Percentiles rank a stretch among this genome's conserved stretches.
Conservation (phyloP, 2,113 vertebrate species). For the Taxidea taxus region DNA sequence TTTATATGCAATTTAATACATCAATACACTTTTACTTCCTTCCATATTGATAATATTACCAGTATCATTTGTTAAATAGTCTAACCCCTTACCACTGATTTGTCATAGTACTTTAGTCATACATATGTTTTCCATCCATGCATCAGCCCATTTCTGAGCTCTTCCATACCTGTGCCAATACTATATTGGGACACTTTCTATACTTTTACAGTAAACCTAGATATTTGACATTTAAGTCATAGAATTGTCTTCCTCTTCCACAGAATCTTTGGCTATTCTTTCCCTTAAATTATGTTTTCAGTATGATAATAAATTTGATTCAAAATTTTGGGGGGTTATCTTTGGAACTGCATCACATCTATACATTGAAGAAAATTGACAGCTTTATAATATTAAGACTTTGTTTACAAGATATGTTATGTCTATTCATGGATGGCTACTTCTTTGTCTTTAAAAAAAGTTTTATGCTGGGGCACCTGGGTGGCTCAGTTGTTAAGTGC, state of each 20-base stretch:
- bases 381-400: not conserved
- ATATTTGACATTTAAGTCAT: not conserved
- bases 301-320: not conserved
- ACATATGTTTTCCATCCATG: not conserved
- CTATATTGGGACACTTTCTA: not conserved
- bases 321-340: not conserved
- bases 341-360: not conserved
- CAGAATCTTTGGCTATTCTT: not conserved
- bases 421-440: not conserved
- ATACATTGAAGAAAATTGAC: not conserved
- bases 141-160: too few species aligned
- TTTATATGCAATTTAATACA: not conserved
- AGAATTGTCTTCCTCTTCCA: not conserved
- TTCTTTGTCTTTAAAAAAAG: not conserved
- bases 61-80: too few species aligned
- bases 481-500: too few species aligned
- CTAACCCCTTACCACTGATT: not conserved
- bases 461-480: too few species aligned
- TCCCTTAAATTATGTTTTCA: not conserved
- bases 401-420: not conserved
- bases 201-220: not conserved
- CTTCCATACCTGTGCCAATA: not conserved
- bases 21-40: not conserved
- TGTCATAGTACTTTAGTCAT: too few species aligned
- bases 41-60: not conserved